These are phyloP conservation scores for Eupeodes luniger DNA, from an alignment of 2,888 invertebrate genomes.

Conservation along the genomic window DNA sequence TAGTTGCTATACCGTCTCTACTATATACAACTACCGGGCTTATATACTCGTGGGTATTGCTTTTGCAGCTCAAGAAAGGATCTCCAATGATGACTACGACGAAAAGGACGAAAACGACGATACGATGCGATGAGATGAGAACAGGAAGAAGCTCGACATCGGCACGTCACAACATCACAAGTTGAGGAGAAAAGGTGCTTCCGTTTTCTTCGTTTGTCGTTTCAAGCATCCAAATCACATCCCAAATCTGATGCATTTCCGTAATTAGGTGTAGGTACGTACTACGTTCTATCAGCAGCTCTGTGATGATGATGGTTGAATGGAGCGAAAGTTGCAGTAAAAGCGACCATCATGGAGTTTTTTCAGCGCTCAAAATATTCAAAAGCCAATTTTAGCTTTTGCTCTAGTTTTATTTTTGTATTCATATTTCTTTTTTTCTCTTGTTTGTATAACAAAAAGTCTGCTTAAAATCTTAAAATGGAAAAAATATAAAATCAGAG, in stretches of 20 bases:
- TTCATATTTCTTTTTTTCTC: background rate
- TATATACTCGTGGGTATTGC: conserved; percentile 2
- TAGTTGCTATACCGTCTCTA: too few species aligned
- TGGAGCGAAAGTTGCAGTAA: conserved; percentile 16
- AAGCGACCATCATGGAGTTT: conserved; percentile 35
- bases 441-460: background rate
- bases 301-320: conserved; percentile 24
- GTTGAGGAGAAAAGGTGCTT: conserved; percentile 30
- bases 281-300: conserved; percentile 13
- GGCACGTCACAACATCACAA: conserved; percentile 10
- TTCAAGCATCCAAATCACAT: conserved; percentile 51
- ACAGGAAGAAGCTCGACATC: conserved; percentile 2
- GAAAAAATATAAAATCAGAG: background rate
- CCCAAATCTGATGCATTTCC: conserved; percentile 66
- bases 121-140: background rate
- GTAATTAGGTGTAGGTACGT: conserved; percentile 67
- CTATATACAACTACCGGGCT: too few species aligned
- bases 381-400: conserved; percentile 25
- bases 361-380: conserved; percentile 31
- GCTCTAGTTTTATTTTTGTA: background rate
- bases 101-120: too few species aligned
- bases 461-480: background rate
- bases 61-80: background rate
- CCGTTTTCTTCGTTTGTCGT: conserved; percentile 57
- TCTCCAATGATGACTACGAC: conserved; percentile 9